These are phyloP conservation scores for Uria lomvia DNA, from an alignment of 2,113 vertebrate species.

Conservation along the genomic window DNA sequence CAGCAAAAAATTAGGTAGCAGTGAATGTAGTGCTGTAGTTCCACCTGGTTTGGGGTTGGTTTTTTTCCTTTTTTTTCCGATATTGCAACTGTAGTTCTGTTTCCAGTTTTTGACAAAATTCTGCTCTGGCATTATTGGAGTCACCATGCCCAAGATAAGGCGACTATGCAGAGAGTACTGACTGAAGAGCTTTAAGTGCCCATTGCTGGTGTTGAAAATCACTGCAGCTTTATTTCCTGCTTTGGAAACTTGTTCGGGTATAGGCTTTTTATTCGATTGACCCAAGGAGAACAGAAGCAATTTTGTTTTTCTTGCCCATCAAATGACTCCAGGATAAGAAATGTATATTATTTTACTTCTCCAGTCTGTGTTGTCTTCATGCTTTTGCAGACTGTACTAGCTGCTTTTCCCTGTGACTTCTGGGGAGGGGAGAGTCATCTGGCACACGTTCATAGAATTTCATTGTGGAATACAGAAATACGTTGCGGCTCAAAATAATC, in stretches of 20 bases:
- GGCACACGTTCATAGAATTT: conserved; percentile 6
- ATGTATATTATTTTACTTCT: not conserved
- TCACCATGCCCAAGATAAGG: not conserved
- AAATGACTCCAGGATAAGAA: not conserved
- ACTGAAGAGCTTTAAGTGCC: not conserved
- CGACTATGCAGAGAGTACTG: fast-evolving
- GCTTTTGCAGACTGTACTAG: not conserved
- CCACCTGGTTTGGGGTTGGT: not conserved
- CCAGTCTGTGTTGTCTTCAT: not conserved
- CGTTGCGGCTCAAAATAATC: conserved; percentile 61
- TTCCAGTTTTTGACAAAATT: not conserved
- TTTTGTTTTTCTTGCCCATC: not conserved
- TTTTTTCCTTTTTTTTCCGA: not conserved
- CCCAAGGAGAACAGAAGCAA: not conserved
- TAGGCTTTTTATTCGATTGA: not conserved
- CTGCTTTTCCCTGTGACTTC: not conserved
- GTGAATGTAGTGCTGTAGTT: not conserved
- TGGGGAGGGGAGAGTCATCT: conserved; percentile 6
- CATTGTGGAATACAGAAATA: conserved; percentile 18
- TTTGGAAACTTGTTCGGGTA: not conserved
- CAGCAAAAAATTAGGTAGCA: not conserved
- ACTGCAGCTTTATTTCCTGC: not conserved
- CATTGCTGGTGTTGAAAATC: not conserved
- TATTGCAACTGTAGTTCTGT: not conserved
- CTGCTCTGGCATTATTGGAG: not conserved